Percentiles rank a stretch among this genome's conserved stretches.
Evolutionary conservation across 2,797 vertebrate genomes (phyloP).

Genomic region (Silurus lanzhouensis): DNA sequence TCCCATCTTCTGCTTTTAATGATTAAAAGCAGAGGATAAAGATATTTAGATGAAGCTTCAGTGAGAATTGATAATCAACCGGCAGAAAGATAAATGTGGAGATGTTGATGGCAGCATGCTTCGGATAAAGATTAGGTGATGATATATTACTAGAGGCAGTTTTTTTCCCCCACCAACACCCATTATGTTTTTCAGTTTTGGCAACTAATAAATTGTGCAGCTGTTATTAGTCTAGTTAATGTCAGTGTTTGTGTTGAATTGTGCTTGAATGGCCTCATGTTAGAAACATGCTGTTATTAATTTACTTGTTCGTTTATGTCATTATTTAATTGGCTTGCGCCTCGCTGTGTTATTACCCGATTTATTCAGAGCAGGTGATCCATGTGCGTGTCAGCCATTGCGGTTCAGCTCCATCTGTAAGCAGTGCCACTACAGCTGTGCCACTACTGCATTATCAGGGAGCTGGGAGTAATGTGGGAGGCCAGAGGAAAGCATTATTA

Average conservation of each 20-base stretch:
- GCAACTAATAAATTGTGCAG: constrained; percentile 65
- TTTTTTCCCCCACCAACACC: constrained; percentile 59
- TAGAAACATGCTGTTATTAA: constrained; percentile 36
- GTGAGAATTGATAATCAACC: constrained; percentile 25
- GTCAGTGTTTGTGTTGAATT: constrained; percentile 47
- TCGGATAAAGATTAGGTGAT: constrained; percentile 55
- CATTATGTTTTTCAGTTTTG: constrained; percentile 58
- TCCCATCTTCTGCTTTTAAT: neutral
- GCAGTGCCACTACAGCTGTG: constrained; percentile 1
- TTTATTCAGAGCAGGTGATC: neutral
- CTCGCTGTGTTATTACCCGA: neutral
- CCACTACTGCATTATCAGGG: constrained; percentile 24
- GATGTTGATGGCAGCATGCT: neutral
- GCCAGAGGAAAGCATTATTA: constrained; percentile 32
- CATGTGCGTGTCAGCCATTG: neutral
- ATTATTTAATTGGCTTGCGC: neutral
- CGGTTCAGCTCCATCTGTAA: neutral
- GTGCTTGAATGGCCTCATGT: constrained; percentile 34
- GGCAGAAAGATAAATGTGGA: constrained; percentile 2
- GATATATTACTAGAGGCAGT: constrained; percentile 60
- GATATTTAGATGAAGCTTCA: neutral
- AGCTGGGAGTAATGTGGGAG: constrained; percentile 5
- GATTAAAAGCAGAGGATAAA: constrained; percentile 36
- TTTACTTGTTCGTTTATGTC: constrained; percentile 10
- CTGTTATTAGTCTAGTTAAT: constrained; percentile 63